A percentile compares a stretch with the other conserved stretches of the same genome.
These are phyloP conservation scores for Phataginus tetradactyla DNA, from an alignment of 2,797 vertebrate species.

Conservation along the genomic window DNA sequence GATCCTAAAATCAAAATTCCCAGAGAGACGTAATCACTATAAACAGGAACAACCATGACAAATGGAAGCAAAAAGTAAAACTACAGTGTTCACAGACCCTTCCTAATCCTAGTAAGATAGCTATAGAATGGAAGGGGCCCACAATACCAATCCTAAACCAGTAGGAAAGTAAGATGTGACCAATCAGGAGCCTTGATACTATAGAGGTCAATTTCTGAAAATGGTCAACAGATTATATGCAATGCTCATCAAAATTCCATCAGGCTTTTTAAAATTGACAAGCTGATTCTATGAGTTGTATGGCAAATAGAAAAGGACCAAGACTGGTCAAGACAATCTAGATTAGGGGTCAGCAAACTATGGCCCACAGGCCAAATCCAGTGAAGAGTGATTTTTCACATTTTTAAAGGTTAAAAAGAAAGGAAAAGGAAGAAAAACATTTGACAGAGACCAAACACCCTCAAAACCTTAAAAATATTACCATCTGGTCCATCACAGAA, in stretches of 20 bases:
- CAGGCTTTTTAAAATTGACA: constrained; percentile 22
- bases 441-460: background rate
- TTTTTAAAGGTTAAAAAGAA: background rate
- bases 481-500: background rate
- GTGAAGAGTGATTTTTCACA: background rate
- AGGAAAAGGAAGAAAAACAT: background rate
- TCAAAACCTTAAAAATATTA: constrained; percentile 48
- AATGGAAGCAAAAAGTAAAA: constrained; percentile 8
- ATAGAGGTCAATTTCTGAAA: constrained; percentile 26
- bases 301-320: background rate
- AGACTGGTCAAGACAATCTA: background rate
- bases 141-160: background rate
- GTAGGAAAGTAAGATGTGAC: background rate
- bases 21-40: constrained; percentile 30
- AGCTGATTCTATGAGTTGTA: background rate
- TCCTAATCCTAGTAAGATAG: background rate
- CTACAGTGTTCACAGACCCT: background rate
- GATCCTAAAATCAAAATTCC: constrained; percentile 27
- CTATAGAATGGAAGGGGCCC: background rate
- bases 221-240: background rate
- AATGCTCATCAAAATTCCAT: constrained; percentile 7
- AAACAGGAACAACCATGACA: constrained; percentile 28
- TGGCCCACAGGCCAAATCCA: background rate
- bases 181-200: background rate
- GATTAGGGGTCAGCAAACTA: background rate